These are phyloP conservation scores for Physella acuta DNA, from an alignment of 1,140 invertebrate species.

Conservation along the genomic window DNA sequence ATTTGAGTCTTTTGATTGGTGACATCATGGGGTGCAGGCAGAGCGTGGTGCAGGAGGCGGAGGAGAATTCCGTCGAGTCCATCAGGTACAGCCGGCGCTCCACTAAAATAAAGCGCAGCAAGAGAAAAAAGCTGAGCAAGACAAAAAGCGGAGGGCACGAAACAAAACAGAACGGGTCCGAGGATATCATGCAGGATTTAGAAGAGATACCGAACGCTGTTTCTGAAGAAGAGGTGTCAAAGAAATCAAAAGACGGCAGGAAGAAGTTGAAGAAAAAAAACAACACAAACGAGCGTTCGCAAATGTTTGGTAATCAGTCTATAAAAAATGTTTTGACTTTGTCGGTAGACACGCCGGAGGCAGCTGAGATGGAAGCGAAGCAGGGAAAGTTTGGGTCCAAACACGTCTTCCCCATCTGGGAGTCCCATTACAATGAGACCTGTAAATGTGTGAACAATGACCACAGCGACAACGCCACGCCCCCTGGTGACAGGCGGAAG, in stretches of 20 bases:
- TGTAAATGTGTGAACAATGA: slow-evolving; percentile 6
- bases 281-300: neutral
- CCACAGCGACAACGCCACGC: neutral
- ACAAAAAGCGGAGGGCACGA: neutral
- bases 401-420: slow-evolving; percentile 16
- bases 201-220: neutral
- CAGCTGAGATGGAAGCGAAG: slow-evolving; percentile 11
- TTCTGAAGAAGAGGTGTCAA: neutral
- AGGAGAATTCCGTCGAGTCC: slow-evolving; percentile 1
- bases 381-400: neutral
- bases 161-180: neutral
- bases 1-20: neutral
- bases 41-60: neutral
- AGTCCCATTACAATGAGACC: neutral
- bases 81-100: slow-evolving; percentile 5
- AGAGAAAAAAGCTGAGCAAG: neutral
- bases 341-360: slow-evolving; percentile 11
- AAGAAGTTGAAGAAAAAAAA: neutral
- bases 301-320: slow-evolving; percentile 2
- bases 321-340: neutral
- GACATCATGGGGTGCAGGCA: slow-evolving; percentile 6
- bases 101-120: slow-evolving; percentile 7
- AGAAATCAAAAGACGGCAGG: neutral
- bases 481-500: neutral
- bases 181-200: neutral